Conservation (phyloP, 1,140 invertebrate species). For the Wasmannia auropunctata region DNA sequence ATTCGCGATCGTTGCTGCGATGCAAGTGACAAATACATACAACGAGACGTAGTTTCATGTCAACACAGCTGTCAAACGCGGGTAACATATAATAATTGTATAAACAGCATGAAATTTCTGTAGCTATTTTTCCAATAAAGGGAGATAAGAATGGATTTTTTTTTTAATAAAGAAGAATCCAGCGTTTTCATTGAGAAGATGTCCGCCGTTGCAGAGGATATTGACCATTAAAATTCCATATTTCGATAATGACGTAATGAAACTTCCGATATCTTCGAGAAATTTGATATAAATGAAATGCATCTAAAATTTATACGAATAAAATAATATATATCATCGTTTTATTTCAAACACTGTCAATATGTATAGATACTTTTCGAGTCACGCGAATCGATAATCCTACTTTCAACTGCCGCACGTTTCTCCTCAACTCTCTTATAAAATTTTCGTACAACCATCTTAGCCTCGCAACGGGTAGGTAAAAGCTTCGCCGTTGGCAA, state of each 20-base stretch:
- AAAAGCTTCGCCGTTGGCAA: conserved; percentile 1
- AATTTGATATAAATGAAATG: not conserved
- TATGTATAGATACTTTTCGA: not conserved
- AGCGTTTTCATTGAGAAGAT: not conserved
- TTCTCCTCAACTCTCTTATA: conserved; percentile 14
- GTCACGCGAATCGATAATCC: conserved; percentile 34
- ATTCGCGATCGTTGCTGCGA: not conserved
- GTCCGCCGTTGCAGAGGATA: not conserved
- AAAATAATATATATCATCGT: conserved; percentile 18
- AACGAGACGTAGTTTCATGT: not conserved
- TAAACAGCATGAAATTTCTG: not conserved
- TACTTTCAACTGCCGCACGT: conserved; percentile 21
- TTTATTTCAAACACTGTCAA: not conserved
- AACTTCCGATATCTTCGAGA: not conserved
- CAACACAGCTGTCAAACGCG: not conserved
- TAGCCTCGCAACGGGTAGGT: not conserved
- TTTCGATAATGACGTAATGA: not conserved
- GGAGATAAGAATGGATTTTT: not conserved
- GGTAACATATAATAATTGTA: not conserved
- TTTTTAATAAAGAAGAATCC: not conserved
- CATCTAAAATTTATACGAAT: not conserved
- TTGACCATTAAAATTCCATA: not conserved
- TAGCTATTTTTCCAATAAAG: not conserved
- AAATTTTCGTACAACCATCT: conserved; percentile 39
- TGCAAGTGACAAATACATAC: not conserved